These are phyloP conservation scores for Spatulosminthurus flaviceps DNA, from an alignment of 2,888 invertebrate genomes.

Conservation along the genomic window DNA sequence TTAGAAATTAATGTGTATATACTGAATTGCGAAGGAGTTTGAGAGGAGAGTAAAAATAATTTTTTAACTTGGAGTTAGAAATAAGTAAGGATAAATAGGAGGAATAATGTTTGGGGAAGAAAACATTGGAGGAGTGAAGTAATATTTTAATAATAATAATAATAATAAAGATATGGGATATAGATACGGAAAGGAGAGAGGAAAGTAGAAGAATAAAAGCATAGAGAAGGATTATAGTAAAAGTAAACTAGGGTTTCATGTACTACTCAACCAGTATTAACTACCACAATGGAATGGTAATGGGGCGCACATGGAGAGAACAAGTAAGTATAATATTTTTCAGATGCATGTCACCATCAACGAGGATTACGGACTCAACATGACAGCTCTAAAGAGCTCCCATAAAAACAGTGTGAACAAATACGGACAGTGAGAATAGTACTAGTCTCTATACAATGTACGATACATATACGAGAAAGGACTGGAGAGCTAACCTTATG, in stretches of 20 bases:
- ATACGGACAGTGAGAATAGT: conserved; percentile 22
- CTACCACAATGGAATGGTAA: conserved; percentile 32
- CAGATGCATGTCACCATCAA: conserved; percentile 55
- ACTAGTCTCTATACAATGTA: too few species aligned
- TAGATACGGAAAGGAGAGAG: conserved; percentile 1
- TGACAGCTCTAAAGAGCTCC: conserved; percentile 51
- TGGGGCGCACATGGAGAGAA: conserved; percentile 36
- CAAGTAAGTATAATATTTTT: conserved; percentile 47
- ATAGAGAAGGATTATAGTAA: background rate
- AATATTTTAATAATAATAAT: conserved; percentile 1
- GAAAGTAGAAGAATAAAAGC: background rate
- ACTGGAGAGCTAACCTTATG: conserved; percentile 23
- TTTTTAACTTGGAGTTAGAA: too few species aligned
- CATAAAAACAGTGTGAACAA: conserved; percentile 47
- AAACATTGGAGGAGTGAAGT: background rate
- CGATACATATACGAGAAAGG: conserved; percentile 24
- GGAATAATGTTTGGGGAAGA: background rate
- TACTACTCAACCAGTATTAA: background rate
- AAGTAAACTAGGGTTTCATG: conserved; percentile 18
- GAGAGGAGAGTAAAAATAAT: too few species aligned
- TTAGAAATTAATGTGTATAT: too few species aligned
- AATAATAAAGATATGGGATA: conserved; percentile 7
- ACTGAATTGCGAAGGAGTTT: too few species aligned
- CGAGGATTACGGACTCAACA: conserved; percentile 51
- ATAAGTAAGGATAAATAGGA: too few species aligned